phyloP scores from a whole-genome alignment of 2,113 vertebrate genomes.

The Coptodon bakossiorum region DNA sequence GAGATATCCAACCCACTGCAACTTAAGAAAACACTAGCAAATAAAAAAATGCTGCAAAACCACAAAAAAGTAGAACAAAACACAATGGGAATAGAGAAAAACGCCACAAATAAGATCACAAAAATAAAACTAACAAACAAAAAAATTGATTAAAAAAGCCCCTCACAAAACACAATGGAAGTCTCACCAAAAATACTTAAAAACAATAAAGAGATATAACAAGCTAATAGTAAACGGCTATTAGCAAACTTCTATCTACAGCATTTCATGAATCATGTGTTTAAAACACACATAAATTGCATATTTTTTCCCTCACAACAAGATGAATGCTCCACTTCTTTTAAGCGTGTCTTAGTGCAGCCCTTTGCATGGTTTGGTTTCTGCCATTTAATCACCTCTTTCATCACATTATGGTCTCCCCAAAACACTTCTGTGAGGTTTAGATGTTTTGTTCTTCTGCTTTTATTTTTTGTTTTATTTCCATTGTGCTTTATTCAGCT shows the following conservation, averaged over 20 bases:
- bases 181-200: not conserved
- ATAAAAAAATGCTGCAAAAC: not conserved
- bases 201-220: not conserved
- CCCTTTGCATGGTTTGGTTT: not conserved
- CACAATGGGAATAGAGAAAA: not conserved
- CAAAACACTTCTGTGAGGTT: not conserved
- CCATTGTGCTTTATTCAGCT: not conserved
- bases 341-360: not conserved
- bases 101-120: not conserved
- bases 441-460: not conserved
- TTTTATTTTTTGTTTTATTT: not conserved
- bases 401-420: not conserved
- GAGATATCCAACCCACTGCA: not conserved
- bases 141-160: fast-evolving
- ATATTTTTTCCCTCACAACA: not conserved
- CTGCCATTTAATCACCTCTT: not conserved
- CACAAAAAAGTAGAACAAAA: not conserved
- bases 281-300: fast-evolving
- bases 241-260: not conserved
- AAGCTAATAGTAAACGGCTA: not conserved
- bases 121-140: not conserved
- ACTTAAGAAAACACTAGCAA: not conserved
- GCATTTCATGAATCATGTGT: not conserved
- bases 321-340: not conserved
- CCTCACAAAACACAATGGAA: not conserved